Evolutionary conservation across 2,888 invertebrate genomes (phyloP), one percentile per base, ranked within the genome.

Genomic region (Serrognathus titanus): DNA sequence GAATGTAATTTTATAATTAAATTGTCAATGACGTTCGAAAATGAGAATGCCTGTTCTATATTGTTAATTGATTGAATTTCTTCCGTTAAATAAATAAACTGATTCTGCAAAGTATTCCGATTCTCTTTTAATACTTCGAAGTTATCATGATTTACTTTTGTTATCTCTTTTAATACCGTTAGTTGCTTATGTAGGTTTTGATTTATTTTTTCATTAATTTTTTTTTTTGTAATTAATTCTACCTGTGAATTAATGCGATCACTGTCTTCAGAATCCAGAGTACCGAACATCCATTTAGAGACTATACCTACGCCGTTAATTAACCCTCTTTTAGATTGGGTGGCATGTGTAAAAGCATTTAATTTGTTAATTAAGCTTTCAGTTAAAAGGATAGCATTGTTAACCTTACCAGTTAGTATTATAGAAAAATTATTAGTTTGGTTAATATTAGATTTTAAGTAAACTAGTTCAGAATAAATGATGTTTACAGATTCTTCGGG

Each of bases 101-200:
- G 48, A 1, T 16, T 4, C 0, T 37, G 10, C 6, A 54, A 16
- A 36, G 36, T 37, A 8, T 54, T 36, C 36, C 48, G 48, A 10
- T 54, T 45, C 6, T 12, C 20, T 12, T 48, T 41, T 11, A 48
- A 43, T 7, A 10, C 37, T 16, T 50, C 37, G 20, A 55, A 50
- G 0, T 13, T 24, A 2, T 46, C 20, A 8, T 43, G 9, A 12
- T 48, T 50, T 38, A 50, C 46, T 8, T 1, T 13, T n/a, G 37
- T n/a, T 11, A 51, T 36, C 13, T 51, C 51, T n/a, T 45, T 51
- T 43, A 51, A 45, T 9, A 51, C n/a, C 38, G 45, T 45, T 45
- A 43, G 51, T 45, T 51, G 51, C 3, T 45, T 45, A 1, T 35
- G 38, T 1, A 45, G 10, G 7, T 36, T n/a, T 10, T 8, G 16